Evolutionary conservation across 2,888 invertebrate species (phyloP), one percentile per base, ranked within the genome.

Genomic region (Eustalomyia histrio): DNA sequence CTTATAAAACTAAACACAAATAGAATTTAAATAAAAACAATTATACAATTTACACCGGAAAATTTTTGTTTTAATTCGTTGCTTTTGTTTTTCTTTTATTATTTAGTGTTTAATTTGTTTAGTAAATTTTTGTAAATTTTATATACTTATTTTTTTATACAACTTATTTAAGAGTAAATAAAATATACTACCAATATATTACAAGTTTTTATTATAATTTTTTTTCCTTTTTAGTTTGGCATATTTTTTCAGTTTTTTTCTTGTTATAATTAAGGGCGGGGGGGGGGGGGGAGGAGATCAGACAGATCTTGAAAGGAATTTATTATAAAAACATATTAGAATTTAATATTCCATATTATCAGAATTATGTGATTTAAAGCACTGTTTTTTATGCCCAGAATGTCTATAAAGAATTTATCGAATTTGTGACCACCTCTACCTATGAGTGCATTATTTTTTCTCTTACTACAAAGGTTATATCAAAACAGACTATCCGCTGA

Each of bases 61-160:
- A 68, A 33, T 18, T 57, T 67, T 67, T 61, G 33, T 21, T 67
- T 67, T 74, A 81, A 75, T 81, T 81, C 81, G 81, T 81, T 81
- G 81, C 81, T 65, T 74, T 71, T 74, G 71, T 74, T 71, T 60
- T 64, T 55, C 7, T 60, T 71, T 53, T 60, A 35, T n/a, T 16
- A 71, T 74, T 47, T 69, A 68, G 61, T 80, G 63, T 72, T 68
- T 69, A 78, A 81, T 67, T 63, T 63, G 35, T 64, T 78, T 52
- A 67, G 65, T 68, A 67, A 17, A 67, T 68, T 9, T 67, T 18
- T 63, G 29, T 16, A 50, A 53, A 18, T 61, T 64, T 24, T 3
- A 21, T 21, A 50, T 24, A 47, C n/a, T n/a, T n/a, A n/a, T n/a
- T 61, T 16, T 39, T 79, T 57, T 73, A 18, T 65, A 80, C 80